Conservation (phyloP, 2,113 vertebrate species). For the Platanista minor region DNA sequence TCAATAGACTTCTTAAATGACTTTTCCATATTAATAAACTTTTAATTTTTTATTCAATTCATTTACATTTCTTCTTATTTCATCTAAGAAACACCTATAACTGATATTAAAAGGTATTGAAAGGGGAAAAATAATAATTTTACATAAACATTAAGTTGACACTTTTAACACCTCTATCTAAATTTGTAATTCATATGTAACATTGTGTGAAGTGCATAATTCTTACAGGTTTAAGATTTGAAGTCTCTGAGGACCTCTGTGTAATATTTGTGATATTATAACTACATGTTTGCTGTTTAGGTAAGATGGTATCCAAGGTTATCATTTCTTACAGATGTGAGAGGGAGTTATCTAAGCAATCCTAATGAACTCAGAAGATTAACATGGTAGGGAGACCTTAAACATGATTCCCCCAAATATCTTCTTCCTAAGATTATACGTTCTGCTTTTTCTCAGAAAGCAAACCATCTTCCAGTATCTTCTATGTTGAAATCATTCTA, state of each 20-base stretch:
- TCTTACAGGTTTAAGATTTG: not conserved
- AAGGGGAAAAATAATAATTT: not conserved
- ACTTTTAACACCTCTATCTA: not conserved
- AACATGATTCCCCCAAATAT: not conserved
- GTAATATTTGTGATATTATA: not conserved
- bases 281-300: not conserved
- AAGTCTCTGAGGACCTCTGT: no score
- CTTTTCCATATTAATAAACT: not conserved
- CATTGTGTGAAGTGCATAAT: not conserved
- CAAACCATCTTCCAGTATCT: not conserved
- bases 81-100: not conserved
- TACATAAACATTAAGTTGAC: not conserved
- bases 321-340: rapidly evolving
- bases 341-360: not conserved
- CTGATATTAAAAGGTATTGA: not conserved
- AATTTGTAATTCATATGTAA: not conserved
- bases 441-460: not conserved
- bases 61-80: not conserved
- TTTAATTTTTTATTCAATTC: not conserved
- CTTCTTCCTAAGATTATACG: not conserved
- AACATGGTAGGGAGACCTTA: not conserved
- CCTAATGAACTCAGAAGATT: not conserved
- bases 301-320: no score
- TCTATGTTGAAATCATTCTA: not conserved
- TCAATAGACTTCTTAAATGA: not conserved